These are phyloP conservation scores for Calameuta pallipes DNA, from an alignment of 2,888 invertebrate genomes.

Conservation along the genomic window DNA sequence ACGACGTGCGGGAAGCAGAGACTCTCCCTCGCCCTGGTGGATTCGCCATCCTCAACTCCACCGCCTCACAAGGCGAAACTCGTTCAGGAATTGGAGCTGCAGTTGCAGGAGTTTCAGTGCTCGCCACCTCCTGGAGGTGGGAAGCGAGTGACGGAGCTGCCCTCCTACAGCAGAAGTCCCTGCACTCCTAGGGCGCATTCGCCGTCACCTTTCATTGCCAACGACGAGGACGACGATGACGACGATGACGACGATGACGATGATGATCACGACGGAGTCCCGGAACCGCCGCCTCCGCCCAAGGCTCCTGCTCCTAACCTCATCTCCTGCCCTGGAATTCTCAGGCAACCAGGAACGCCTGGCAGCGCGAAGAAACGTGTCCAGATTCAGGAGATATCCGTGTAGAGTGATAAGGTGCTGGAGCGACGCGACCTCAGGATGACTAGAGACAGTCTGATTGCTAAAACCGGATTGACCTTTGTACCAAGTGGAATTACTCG, in stretches of 20 bases:
- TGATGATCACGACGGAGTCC: slow-evolving; percentile 69
- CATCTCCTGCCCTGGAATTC: slow-evolving; percentile 71
- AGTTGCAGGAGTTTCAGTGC: slow-evolving; percentile 73
- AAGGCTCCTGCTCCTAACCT: slow-evolving; percentile 68
- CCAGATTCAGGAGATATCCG: slow-evolving; percentile 93
- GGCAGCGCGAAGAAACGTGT: slow-evolving; percentile 89
- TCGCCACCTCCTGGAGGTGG: slow-evolving; percentile 68
- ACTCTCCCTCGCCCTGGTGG: slow-evolving; percentile 52
- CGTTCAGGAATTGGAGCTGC: slow-evolving; percentile 70
- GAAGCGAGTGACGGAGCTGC: slow-evolving; percentile 54
- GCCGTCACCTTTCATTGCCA: slow-evolving; percentile 43
- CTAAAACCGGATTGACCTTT: slow-evolving; percentile 31
- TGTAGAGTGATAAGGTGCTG: slow-evolving; percentile 68
- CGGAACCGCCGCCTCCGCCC: slow-evolving; percentile 75
- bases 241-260: slow-evolving; percentile 66
- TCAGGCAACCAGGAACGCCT: slow-evolving; percentile 77
- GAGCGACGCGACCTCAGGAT: slow-evolving; percentile 34
- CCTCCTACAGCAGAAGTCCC: slow-evolving; percentile 52
- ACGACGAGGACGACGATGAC: slow-evolving; percentile 67
- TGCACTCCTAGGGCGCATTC: slow-evolving; percentile 41
- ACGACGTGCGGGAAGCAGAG: slow-evolving; percentile 61
- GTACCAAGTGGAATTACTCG: slow-evolving; percentile 50
- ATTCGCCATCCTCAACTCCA: slow-evolving; percentile 52
- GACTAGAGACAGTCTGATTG: slow-evolving; percentile 9
- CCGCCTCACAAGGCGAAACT: slow-evolving; percentile 57